These are phyloP conservation scores for Vultur gryphus DNA, from an alignment of 2,797 vertebrate genomes.

Conservation along the genomic window DNA sequence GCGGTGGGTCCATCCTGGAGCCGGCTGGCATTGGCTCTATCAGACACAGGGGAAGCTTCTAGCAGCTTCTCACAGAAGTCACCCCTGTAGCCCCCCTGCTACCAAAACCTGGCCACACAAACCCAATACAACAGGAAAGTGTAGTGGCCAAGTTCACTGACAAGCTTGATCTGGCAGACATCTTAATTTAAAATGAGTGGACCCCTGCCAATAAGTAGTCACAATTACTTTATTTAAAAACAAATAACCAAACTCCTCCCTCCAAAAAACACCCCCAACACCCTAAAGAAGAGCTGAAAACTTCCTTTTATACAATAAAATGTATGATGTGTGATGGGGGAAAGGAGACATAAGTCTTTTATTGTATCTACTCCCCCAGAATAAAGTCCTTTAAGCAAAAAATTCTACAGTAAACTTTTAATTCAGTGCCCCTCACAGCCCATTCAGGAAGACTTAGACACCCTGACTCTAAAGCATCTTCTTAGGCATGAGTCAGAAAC, in stretches of 20 bases:
- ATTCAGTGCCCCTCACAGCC: neutral
- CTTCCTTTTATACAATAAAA: neutral
- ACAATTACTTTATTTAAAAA: neutral
- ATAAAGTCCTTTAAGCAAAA: neutral
- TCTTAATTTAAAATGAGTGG: neutral
- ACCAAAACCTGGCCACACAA: neutral
- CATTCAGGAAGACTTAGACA: neutral
- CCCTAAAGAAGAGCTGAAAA: neutral
- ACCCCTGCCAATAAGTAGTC: neutral
- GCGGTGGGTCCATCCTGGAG: accelerated
- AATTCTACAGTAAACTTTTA: neutral
- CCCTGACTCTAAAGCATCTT: neutral
- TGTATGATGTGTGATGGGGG: accelerated
- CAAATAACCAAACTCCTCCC: neutral
- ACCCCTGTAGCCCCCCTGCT: neutral
- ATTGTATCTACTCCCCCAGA: neutral
- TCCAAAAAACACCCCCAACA: neutral
- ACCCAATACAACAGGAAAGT: neutral
- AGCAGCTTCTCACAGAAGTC: neutral
- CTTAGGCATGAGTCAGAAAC: neutral
- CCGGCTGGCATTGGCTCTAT: neutral
- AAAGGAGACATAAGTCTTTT: neutral
- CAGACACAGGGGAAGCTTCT: neutral
- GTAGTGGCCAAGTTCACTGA: neutral
- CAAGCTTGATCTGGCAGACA: neutral